Evolutionary conservation across 2,797 vertebrate species (phyloP).

Genomic region (Loris lydekkerianus): DNA sequence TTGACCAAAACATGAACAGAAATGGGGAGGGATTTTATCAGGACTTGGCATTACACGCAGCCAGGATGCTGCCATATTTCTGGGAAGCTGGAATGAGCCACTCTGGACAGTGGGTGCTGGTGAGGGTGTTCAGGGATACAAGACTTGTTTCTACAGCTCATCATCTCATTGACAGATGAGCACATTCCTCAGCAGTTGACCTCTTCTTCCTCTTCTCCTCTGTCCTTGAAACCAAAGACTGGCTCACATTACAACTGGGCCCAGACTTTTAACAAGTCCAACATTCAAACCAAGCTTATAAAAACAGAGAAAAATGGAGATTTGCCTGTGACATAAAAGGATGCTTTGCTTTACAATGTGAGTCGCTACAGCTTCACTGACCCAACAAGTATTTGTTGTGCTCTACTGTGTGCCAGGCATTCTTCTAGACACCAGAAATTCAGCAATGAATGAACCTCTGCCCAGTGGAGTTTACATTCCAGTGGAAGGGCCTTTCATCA

Average conservation of each 20-base stretch:
- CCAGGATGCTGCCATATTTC: neutral
- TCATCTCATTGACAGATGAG: neutral
- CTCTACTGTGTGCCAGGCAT: neutral
- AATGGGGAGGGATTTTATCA: neutral
- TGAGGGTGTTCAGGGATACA: neutral
- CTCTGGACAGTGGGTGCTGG: neutral
- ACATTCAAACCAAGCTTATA: neutral
- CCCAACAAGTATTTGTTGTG: neutral
- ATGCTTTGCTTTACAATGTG: neutral
- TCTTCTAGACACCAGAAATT: neutral
- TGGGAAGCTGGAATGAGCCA: neutral
- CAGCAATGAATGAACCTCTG: neutral
- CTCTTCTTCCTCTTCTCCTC: neutral
- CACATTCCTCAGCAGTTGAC: neutral
- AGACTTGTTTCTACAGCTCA: neutral
- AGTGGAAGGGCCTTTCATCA: neutral
- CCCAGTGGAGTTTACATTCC: neutral
- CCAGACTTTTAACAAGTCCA: neutral
- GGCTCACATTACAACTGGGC: neutral
- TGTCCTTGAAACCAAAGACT: neutral
- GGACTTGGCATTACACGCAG: neutral
- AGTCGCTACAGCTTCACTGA: neutral
- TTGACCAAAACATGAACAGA: neutral
- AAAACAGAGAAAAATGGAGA: constrained; percentile 23
- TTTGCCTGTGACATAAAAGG: neutral